These are phyloP conservation scores for Daktulosphaira vitifoliae DNA, from an alignment of 1,140 invertebrate genomes.

Conservation along the genomic window DNA sequence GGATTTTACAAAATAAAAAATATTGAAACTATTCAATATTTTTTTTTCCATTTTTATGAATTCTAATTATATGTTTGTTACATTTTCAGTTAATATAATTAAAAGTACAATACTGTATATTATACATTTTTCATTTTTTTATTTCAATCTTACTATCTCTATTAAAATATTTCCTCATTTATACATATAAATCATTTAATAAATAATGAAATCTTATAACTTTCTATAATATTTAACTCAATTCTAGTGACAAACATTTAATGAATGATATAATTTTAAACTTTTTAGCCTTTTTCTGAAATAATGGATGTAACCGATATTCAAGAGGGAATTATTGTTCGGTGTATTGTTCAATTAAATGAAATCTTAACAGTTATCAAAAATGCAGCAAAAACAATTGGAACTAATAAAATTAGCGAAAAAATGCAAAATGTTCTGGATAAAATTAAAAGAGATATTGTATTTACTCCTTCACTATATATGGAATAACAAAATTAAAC, in stretches of 20 bases:
- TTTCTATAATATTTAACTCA: background rate
- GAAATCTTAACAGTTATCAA: constrained; percentile 87
- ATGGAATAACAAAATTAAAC: constrained; percentile 46
- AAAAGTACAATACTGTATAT: too few relatives aligned
- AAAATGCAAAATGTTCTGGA: constrained; percentile 94
- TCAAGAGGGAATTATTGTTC: constrained; percentile 96
- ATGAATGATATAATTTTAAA: too few relatives aligned
- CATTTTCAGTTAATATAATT: too few relatives aligned
- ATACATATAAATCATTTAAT: background rate
- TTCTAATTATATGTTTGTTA: too few relatives aligned
- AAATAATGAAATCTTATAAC: background rate
- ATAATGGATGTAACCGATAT: constrained; percentile 89
- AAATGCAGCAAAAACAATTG: constrained; percentile 86
- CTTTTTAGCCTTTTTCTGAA: constrained; percentile 75
- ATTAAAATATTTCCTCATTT: background rate
- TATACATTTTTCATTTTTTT: too few relatives aligned
- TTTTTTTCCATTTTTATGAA: too few relatives aligned
- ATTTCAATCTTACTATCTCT: background rate
- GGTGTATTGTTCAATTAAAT: constrained; percentile 92
- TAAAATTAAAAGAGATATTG: constrained; percentile 93
- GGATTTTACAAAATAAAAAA: too few relatives aligned
- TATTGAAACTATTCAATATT: too few relatives aligned
- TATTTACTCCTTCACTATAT: constrained; percentile 95
- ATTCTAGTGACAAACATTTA: too few relatives aligned
- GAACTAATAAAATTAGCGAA: constrained; percentile 76